These are phyloP conservation scores for Etheostoma cragini DNA, from an alignment of 2,113 vertebrate species.

Conservation along the genomic window DNA sequence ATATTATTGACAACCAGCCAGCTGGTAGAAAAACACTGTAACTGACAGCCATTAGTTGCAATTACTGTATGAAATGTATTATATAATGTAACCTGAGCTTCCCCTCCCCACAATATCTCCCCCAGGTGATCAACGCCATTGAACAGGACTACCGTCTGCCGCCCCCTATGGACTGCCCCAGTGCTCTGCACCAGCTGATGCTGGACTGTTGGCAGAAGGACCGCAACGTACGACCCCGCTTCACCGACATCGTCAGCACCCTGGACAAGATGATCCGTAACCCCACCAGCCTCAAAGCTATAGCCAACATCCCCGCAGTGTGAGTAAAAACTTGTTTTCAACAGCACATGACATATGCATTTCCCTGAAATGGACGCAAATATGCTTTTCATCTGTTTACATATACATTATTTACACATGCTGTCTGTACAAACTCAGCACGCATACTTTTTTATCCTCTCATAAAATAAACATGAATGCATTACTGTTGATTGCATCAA, in stretches of 20 bases:
- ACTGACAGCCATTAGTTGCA: neutral
- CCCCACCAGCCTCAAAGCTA: conserved; percentile 96
- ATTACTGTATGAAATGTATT: neutral
- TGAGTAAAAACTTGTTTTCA: conserved; percentile 82
- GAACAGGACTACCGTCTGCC: conserved; percentile 98
- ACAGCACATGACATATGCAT: neutral
- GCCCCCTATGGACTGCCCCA: conserved; percentile 97
- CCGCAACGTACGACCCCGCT: conserved; percentile 96
- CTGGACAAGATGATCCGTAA: conserved; percentile 99
- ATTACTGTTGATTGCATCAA: conserved; percentile 68
- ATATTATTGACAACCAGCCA: conserved; percentile 11
- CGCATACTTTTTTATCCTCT: conserved; percentile 24
- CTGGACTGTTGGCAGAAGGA: conserved; percentile 99
- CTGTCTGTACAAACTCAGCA: conserved; percentile 16
- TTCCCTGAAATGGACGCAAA: conserved; percentile 10
- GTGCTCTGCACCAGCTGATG: conserved; percentile 97
- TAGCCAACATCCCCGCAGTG: conserved; percentile 98
- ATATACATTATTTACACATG: conserved; percentile 34
- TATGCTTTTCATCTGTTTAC: conserved; percentile 33
- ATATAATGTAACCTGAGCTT: neutral
- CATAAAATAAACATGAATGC: conserved; percentile 61
- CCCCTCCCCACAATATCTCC: no score
- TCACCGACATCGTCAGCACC: conserved; percentile 96
- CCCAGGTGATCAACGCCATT: conserved; percentile 97
- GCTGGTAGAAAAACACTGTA: conserved; percentile 2